Percentiles rank a stretch among this genome's conserved stretches.
Evolutionary conservation across 2,888 invertebrate species (phyloP).

Genomic region (Platycnemis pennipes): DNA sequence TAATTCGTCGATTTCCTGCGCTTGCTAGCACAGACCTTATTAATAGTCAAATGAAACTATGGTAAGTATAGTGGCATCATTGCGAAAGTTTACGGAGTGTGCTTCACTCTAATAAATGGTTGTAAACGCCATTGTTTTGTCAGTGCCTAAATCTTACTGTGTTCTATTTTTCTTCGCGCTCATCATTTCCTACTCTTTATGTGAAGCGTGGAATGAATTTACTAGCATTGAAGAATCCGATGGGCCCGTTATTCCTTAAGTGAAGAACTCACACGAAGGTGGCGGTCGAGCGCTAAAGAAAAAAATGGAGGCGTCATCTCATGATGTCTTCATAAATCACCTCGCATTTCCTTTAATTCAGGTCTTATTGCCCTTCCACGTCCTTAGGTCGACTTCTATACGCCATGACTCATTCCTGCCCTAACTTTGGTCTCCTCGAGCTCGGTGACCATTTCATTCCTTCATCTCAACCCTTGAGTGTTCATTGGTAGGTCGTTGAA

Average conservation of each 20-base stretch:
- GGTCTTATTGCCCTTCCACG: not conserved
- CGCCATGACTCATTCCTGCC: constrained; percentile 24
- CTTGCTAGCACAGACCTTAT: no score
- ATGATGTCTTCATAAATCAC: not conserved
- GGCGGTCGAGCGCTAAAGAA: not conserved
- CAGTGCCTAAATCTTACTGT: not conserved
- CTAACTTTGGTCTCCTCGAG: not conserved
- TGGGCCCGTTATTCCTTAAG: not conserved
- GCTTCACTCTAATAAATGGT: no score
- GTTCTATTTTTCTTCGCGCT: not conserved
- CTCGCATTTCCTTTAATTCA: constrained; percentile 9
- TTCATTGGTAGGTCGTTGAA: not conserved
- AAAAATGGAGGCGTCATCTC: constrained; percentile 18
- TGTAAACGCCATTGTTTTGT: no score
- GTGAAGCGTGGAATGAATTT: not conserved
- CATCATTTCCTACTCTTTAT: not conserved
- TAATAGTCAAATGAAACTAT: no score
- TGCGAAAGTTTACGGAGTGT: no score
- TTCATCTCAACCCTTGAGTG: not conserved
- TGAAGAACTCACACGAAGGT: not conserved
- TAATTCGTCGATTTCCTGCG: no score
- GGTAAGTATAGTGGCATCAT: no score
- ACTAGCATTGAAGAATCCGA: not conserved
- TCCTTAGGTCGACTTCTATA: not conserved
- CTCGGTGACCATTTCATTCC: not conserved